Conservation (phyloP, 2,797 vertebrate genomes). For the Protonibea diacanthus region DNA sequence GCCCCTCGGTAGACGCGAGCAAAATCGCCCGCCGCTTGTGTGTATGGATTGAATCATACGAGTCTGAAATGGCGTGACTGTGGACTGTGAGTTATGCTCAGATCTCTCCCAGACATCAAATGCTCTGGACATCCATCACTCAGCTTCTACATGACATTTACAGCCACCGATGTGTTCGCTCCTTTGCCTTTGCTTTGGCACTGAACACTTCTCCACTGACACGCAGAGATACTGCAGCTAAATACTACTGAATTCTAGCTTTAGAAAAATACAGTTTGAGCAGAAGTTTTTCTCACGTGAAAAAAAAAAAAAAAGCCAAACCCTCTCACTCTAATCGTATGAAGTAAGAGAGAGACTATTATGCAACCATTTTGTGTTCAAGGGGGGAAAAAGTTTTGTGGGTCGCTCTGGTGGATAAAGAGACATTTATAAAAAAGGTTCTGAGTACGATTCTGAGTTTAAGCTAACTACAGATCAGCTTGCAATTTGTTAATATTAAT, state of each 20-base stretch:
- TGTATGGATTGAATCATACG: constrained; percentile 64
- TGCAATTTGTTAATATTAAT: neutral
- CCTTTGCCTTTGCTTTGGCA: constrained; percentile 39
- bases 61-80: constrained; percentile 61
- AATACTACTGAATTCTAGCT: neutral
- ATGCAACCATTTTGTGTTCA: neutral
- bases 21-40: constrained; percentile 4
- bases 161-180: constrained; percentile 57
- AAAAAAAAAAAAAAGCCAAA: neutral
- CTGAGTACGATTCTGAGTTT: too few species aligned
- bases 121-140: constrained; percentile 62
- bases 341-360: neutral
- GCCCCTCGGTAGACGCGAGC: constrained; percentile 22
- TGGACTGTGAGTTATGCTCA: constrained; percentile 45
- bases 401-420: neutral
- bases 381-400: neutral
- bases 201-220: constrained; percentile 24
- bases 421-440: neutral
- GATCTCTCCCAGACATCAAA: constrained; percentile 62
- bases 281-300: neutral
- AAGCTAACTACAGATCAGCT: neutral
- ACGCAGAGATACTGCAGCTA: neutral
- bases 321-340: neutral
- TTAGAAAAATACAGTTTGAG: neutral
- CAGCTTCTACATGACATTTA: constrained; percentile 63